These are phyloP conservation scores for Bryconaethiops microstoma DNA, from an alignment of 2,797 vertebrate genomes.

Conservation along the genomic window DNA sequence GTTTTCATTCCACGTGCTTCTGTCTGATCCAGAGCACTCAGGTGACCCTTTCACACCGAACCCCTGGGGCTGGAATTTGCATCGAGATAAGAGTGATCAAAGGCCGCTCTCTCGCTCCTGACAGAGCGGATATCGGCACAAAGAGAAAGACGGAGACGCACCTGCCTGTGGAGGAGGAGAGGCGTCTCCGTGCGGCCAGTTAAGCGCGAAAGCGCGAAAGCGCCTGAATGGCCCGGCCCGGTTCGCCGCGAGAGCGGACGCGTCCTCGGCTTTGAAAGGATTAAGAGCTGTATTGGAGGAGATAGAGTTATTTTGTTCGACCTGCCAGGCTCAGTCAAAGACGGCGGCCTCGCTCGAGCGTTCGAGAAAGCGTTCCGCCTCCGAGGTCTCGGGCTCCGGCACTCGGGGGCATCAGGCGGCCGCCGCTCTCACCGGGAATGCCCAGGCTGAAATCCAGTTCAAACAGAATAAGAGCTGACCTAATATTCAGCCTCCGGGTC, in stretches of 20 bases:
- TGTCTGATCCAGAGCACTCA: constrained; percentile 24
- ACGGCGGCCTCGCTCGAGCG: background rate
- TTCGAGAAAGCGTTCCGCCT: background rate
- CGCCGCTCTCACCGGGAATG: background rate
- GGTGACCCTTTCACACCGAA: constrained; percentile 29
- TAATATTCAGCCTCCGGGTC: constrained; percentile 30
- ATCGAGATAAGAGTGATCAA: constrained; percentile 38
- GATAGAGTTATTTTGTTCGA: constrained; percentile 16
- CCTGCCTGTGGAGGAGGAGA: background rate
- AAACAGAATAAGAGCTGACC: constrained; percentile 27
- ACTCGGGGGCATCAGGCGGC: background rate
- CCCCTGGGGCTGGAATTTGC: constrained; percentile 38
- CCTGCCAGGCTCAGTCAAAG: constrained; percentile 17
- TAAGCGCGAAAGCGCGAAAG: constrained; percentile 2
- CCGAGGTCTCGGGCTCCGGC: background rate
- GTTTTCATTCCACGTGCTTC: constrained; percentile 18
- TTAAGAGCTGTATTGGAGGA: constrained; percentile 19
- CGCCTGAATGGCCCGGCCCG: background rate
- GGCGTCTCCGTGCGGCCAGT: background rate
- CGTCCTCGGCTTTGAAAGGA: background rate
- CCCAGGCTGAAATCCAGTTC: constrained; percentile 15
- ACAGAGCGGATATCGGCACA: constrained; percentile 28
- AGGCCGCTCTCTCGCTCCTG: constrained; percentile 25
- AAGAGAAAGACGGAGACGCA: background rate
- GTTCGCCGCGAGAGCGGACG: background rate